Conservation (phyloP, 2,113 vertebrate genomes). For the Kryptolebias marmoratus region DNA sequence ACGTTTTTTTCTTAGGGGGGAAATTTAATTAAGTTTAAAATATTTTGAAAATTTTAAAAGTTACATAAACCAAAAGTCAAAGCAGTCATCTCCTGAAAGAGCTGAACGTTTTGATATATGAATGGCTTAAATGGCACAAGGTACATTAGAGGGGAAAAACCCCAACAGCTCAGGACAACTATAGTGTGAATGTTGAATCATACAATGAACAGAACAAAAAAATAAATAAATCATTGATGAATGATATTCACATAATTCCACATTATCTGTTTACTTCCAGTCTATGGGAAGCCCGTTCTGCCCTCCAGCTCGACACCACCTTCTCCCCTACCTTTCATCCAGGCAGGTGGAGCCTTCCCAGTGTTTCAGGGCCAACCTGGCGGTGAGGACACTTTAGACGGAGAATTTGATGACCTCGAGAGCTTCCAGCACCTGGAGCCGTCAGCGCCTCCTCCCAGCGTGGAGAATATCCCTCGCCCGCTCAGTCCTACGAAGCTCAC, state of each 20-base stretch:
- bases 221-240: neutral
- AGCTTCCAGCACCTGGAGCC: constrained; percentile 68
- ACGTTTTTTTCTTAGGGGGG: no score
- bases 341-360: constrained; percentile 69
- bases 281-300: constrained; percentile 77
- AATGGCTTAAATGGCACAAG: no score
- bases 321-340: constrained; percentile 71
- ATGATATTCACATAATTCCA: neutral
- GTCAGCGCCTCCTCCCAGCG: constrained; percentile 78
- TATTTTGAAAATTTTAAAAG: no score
- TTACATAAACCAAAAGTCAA: no score
- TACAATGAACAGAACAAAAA: neutral
- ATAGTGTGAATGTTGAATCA: fast-evolving
- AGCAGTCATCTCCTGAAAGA: no score
- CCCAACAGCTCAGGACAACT: no score
- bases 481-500: constrained; percentile 98
- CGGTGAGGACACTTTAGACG: constrained; percentile 64
- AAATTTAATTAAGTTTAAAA: no score
- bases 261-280: constrained; percentile 39
- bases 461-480: constrained; percentile 95
- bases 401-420: constrained; percentile 59
- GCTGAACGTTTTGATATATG: no score
- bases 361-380: constrained; percentile 53
- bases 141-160: no score
- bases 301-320: constrained; percentile 71